Percentiles rank a stretch among this genome's conserved stretches.
These are phyloP conservation scores for Macquaria australasica DNA, from an alignment of 2,113 vertebrate genomes.

Conservation along the genomic window DNA sequence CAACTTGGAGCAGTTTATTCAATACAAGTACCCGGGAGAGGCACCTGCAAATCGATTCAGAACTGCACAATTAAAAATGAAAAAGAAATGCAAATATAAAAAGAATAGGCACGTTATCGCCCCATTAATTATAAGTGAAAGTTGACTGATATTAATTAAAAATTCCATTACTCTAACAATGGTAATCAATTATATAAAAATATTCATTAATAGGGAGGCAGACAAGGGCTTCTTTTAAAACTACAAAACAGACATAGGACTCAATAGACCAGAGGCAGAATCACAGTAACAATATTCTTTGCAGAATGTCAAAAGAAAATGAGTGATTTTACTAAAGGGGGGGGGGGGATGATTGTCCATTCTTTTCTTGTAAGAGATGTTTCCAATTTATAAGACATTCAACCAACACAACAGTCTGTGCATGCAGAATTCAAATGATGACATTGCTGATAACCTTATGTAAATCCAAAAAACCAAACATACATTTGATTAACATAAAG, in stretches of 20 bases:
- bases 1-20: conserved; percentile 29
- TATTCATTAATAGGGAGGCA: conserved; percentile 63
- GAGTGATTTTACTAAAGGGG: not conserved
- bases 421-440: conserved; percentile 24
- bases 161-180: conserved; percentile 82
- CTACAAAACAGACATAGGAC: conserved; percentile 23
- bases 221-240: conserved; percentile 62
- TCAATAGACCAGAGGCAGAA: conserved; percentile 31
- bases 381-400: conserved; percentile 19
- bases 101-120: conserved; percentile 52
- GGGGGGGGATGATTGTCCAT: too few species aligned
- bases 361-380: not conserved
- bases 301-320: conserved; percentile 6
- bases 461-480: conserved; percentile 47
- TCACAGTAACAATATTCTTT: conserved; percentile 4
- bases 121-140: conserved; percentile 71
- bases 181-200: conserved; percentile 76
- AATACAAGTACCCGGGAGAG: conserved; percentile 43
- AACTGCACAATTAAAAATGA: conserved; percentile 60
- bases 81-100: conserved; percentile 63
- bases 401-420: conserved; percentile 5
- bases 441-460: conserved; percentile 42
- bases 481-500: conserved; percentile 24
- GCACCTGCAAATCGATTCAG: conserved; percentile 56
- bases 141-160: conserved; percentile 82